Evolutionary conservation across 2,888 invertebrate species (phyloP).

Genomic region (Epinotia brunnichana): DNA sequence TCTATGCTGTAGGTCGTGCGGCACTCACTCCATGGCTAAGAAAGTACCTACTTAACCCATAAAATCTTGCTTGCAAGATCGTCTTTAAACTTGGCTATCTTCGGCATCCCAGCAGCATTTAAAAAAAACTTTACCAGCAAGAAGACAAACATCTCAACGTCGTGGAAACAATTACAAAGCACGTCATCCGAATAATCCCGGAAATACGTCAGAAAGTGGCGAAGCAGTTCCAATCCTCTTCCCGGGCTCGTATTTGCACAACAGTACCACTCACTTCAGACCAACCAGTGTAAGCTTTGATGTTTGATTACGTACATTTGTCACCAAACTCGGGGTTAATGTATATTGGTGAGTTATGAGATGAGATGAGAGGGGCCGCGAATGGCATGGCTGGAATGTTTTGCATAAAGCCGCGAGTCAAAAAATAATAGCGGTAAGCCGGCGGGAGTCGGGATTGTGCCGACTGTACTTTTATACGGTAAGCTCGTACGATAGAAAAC

Average conservation of each 20-base stretch:
- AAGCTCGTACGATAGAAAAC: background rate
- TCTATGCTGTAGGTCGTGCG: too few relatives aligned
- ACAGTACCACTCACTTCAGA: background rate
- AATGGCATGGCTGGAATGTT: conserved; percentile 14
- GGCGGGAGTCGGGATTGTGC: conserved; percentile 22
- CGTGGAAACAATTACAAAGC: conserved; percentile 21
- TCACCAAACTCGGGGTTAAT: background rate
- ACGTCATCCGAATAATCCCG: conserved; percentile 11
- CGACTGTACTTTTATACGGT: conserved; percentile 7
- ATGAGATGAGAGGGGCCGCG: background rate
- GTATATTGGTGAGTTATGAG: background rate
- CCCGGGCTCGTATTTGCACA: background rate
- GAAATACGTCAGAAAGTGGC: conserved; percentile 16
- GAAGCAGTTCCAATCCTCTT: conserved; percentile 25
- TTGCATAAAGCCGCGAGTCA: conserved; percentile 36
- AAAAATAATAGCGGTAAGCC: conserved; percentile 40
- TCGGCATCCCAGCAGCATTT: background rate
- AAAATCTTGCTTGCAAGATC: too few relatives aligned
- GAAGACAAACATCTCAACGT: conserved; percentile 9
- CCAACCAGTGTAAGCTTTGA: background rate
- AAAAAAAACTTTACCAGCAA: background rate
- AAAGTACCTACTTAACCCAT: too few relatives aligned
- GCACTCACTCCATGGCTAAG: too few relatives aligned
- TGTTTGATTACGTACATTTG: background rate
- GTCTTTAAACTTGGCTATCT: background rate